A percentile compares a stretch with the other conserved stretches of the same genome.
Evolutionary conservation across 2,888 invertebrate genomes (phyloP).

Genomic region (Cataglyphis albicans): DNA sequence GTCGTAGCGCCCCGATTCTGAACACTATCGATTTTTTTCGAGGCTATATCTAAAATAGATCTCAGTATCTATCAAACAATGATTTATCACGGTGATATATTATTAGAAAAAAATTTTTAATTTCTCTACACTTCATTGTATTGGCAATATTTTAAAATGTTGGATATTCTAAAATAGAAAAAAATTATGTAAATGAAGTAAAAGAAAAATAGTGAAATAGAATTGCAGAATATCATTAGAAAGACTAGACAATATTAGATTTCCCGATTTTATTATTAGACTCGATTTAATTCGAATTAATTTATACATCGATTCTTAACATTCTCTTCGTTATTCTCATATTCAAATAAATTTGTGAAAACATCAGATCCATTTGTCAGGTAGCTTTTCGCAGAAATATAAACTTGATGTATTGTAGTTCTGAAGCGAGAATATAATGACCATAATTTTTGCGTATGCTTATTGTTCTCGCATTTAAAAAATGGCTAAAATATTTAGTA

Average conservation of each 20-base stretch:
- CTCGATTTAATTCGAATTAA: not conserved
- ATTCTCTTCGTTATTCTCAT: not conserved
- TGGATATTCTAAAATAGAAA: not conserved
- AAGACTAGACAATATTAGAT: not conserved
- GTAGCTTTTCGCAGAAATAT: not conserved
- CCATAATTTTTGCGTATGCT: slow-evolving; percentile 19
- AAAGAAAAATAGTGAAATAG: not conserved
- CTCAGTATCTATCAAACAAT: not conserved
- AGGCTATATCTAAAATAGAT: slow-evolving; percentile 16
- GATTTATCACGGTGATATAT: not conserved
- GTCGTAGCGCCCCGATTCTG: slow-evolving; percentile 45
- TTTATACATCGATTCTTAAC: not conserved
- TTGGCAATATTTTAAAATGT: not conserved
- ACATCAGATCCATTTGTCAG: not conserved
- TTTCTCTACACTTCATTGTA: not conserved
- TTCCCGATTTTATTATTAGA: not conserved
- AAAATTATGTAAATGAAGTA: not conserved
- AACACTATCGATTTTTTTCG: slow-evolving; percentile 43
- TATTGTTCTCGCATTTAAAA: slow-evolving; percentile 25
- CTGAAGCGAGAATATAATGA: not conserved
- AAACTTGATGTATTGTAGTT: not conserved
- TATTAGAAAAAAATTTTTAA: not conserved
- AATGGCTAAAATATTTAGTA: slow-evolving; percentile 23
- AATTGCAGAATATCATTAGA: not conserved
- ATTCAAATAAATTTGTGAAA: slow-evolving; percentile 5